phyloP scores from a whole-genome alignment of 2,797 vertebrate species.

The Glyptemys insculpta region DNA sequence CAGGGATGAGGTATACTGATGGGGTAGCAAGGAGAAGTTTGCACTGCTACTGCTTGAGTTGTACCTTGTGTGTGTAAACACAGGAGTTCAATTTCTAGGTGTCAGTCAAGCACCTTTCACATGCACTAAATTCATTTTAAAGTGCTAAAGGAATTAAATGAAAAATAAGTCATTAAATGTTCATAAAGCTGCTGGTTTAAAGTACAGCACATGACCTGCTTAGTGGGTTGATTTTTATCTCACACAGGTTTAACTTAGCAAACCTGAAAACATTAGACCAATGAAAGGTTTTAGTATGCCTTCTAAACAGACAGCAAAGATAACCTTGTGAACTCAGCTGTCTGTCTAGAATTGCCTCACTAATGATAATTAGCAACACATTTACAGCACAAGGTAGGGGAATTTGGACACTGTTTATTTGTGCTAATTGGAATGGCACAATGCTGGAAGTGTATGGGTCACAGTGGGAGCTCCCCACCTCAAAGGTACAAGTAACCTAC shows the following conservation, averaged over 20 bases:
- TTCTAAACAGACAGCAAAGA: conserved; percentile 28
- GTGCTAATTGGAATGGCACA: conserved; percentile 30
- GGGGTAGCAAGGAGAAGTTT: not conserved
- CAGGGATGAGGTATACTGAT: not conserved
- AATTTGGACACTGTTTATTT: conserved; percentile 31
- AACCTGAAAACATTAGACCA: conserved; percentile 50
- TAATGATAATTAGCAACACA: not conserved
- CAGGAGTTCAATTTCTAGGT: not conserved
- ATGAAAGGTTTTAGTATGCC: conserved; percentile 1
- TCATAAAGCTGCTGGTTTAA: conserved; percentile 12
- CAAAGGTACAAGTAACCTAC: not conserved
- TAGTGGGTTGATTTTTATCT: conserved; percentile 25
- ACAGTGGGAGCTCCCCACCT: not conserved
- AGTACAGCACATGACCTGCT: conserved; percentile 34
- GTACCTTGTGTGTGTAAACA: not conserved
- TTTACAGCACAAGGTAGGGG: conserved; percentile 45
- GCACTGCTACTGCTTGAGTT: not conserved
- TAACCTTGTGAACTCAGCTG: conserved; percentile 56
- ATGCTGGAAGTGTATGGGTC: not conserved
- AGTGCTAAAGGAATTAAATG: not conserved
- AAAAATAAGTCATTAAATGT: not conserved
- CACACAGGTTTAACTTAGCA: conserved; percentile 18
- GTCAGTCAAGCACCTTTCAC: not conserved
- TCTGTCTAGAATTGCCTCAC: conserved; percentile 14
- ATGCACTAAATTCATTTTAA: not conserved